phyloP scores from a whole-genome alignment of 2,113 vertebrate genomes.

The Natator depressus region DNA sequence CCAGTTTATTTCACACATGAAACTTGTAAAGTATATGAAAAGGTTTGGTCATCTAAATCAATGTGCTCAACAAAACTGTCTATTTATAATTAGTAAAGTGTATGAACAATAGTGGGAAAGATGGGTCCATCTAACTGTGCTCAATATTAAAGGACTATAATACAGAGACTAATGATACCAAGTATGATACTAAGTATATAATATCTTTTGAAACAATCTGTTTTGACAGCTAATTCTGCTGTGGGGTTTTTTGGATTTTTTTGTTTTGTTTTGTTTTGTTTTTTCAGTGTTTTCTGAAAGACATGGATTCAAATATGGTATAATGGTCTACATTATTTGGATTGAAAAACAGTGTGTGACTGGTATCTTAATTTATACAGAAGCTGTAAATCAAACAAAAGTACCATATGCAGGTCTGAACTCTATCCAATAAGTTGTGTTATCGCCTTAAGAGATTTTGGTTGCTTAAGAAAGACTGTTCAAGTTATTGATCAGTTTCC shows the following conservation, averaged over 20 bases:
- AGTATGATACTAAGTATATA: not conserved
- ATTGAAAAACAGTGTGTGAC: not conserved
- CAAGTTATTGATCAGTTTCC: not conserved
- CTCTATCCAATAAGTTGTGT: not conserved
- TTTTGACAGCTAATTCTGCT: not conserved
- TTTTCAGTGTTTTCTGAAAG: not conserved
- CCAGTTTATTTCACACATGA: not conserved
- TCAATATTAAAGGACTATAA: slow-evolving; percentile 54
- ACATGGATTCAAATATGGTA: not conserved
- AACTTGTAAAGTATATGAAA: not conserved
- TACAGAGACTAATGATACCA: not conserved
- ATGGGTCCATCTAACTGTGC: slow-evolving; percentile 34
- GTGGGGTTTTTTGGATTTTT: too few species aligned
- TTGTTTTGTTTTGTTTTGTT: too few species aligned
- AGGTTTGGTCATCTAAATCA: not conserved
- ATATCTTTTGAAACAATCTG: not conserved
- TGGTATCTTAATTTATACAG: not conserved
- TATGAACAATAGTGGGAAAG: slow-evolving; percentile 18
- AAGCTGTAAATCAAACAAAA: not conserved
- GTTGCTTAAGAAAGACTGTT: not conserved
- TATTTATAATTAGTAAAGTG: slow-evolving; percentile 55
- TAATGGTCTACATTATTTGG: not conserved
- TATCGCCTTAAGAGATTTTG: not conserved
- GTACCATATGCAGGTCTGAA: not conserved
- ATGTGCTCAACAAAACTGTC: slow-evolving; percentile 49